phyloP scores from a whole-genome alignment of 2,888 invertebrate genomes.

The Ischnus inquisitorius region DNA sequence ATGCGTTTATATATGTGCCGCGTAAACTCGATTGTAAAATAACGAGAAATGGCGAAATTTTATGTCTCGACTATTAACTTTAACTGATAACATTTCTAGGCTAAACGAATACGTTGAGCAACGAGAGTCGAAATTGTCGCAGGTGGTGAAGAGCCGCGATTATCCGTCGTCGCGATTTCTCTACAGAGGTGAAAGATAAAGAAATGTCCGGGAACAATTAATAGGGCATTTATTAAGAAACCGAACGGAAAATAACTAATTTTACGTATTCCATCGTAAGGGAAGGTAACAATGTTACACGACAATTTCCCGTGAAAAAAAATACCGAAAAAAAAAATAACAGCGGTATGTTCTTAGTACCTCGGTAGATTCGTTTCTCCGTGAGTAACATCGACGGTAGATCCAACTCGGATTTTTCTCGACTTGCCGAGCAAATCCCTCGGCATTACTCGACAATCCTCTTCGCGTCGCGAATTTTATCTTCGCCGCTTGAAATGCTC shows the following conservation, averaged over 20 bases:
- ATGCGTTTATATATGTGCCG: neutral
- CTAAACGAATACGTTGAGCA: neutral
- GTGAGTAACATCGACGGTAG: conserved; percentile 7
- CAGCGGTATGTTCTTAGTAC: neutral
- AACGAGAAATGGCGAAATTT: conserved; percentile 2
- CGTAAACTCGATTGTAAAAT: neutral
- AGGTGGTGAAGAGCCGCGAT: too few relatives aligned
- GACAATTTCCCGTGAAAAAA: neutral
- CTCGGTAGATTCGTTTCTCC: conserved; percentile 11
- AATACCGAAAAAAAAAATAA: conserved; percentile 4
- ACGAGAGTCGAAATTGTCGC: too few relatives aligned
- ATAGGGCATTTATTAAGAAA: too few relatives aligned
- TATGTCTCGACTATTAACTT: neutral
- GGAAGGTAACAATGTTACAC: neutral
- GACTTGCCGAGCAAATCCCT: conserved; percentile 38
- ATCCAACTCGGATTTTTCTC: conserved; percentile 14
- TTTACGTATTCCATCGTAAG: neutral
- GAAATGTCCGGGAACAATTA: too few relatives aligned
- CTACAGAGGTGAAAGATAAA: too few relatives aligned
- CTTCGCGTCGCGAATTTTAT: conserved; percentile 6
- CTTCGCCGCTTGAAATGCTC: neutral
- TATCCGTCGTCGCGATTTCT: too few relatives aligned
- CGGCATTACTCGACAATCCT: conserved; percentile 46
- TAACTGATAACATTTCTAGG: neutral
- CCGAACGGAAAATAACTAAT: too few relatives aligned